Evolutionary conservation across 2,888 invertebrate genomes (phyloP).

Genomic region (Diaprepes abbreviatus): DNA sequence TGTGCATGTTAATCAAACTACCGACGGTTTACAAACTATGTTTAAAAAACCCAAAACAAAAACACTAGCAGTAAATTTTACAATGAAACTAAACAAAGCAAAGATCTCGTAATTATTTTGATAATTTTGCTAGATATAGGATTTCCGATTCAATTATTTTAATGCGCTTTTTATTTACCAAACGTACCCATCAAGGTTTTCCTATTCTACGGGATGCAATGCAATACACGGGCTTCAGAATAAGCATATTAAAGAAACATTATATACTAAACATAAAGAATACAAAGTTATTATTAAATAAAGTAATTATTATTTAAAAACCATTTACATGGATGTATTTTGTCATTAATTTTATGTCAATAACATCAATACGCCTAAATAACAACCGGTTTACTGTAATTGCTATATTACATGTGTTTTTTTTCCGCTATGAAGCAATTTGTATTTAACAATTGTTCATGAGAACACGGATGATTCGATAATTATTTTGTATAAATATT

Average conservation of each 20-base stretch:
- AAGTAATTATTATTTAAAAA: not conserved
- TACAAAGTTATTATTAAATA: slow-evolving; percentile 6
- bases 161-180: too few relatives aligned
- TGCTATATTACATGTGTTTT: slow-evolving; percentile 5
- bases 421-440: slow-evolving; percentile 15
- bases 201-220: too few relatives aligned
- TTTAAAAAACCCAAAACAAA: too few relatives aligned
- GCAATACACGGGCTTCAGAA: too few relatives aligned
- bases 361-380: not conserved
- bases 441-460: slow-evolving; percentile 14
- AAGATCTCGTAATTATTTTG: too few relatives aligned
- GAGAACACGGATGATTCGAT: not conserved
- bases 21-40: too few relatives aligned
- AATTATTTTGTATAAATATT: slow-evolving; percentile 1
- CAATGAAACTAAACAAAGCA: too few relatives aligned
- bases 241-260: not conserved
- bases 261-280: not conserved
- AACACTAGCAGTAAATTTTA: too few relatives aligned
- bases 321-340: not conserved
- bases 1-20: too few relatives aligned
- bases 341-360: slow-evolving; percentile 12
- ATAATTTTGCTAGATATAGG: too few relatives aligned
- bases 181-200: too few relatives aligned
- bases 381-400: slow-evolving; percentile 4
- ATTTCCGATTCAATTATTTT: too few relatives aligned